Conservation (phyloP, 2,888 invertebrate species). For the Heterodera filipjevi region DNA sequence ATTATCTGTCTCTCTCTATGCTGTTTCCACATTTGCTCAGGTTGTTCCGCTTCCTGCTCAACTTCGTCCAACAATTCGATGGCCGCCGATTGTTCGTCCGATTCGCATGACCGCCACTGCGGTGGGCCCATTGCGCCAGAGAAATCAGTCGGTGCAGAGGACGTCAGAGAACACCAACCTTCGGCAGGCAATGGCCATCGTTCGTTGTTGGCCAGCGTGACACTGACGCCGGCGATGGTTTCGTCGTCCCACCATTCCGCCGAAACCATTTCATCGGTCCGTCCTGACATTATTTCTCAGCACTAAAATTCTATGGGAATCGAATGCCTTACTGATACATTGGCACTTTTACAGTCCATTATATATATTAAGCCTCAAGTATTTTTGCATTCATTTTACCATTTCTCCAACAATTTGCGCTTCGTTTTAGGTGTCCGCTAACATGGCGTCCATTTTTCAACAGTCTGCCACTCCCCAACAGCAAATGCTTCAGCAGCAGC, state of each 20-base stretch:
- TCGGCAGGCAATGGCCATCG: conserved; percentile 12
- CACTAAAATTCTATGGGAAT: not conserved
- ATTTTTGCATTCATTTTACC: too few species aligned
- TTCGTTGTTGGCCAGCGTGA: conserved; percentile 14
- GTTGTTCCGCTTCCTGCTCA: conserved; percentile 25
- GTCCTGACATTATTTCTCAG: too few species aligned
- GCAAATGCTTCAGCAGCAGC: conserved; percentile 13
- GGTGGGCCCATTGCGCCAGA: not conserved
- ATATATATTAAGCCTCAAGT: too few species aligned
- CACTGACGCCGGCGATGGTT: conserved; percentile 27
- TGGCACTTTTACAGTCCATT: too few species aligned
- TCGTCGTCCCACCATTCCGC: conserved; percentile 25
- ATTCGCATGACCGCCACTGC: conserved; percentile 27
- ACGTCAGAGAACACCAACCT: not conserved
- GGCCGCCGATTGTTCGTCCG: conserved; percentile 19
- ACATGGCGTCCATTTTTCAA: not conserved
- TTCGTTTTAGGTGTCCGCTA: conserved; percentile 6
- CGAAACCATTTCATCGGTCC: conserved; percentile 24
- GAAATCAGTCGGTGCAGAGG: conserved; percentile 5
- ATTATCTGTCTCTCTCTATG: not conserved
- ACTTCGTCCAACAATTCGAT: conserved; percentile 27
- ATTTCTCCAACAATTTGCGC: not conserved
- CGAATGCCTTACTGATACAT: too few species aligned
- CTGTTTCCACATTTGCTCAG: not conserved
- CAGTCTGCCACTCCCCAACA: not conserved